Evolutionary conservation across 2,888 invertebrate genomes (phyloP).

Genomic region (Morpho helenor): DNA sequence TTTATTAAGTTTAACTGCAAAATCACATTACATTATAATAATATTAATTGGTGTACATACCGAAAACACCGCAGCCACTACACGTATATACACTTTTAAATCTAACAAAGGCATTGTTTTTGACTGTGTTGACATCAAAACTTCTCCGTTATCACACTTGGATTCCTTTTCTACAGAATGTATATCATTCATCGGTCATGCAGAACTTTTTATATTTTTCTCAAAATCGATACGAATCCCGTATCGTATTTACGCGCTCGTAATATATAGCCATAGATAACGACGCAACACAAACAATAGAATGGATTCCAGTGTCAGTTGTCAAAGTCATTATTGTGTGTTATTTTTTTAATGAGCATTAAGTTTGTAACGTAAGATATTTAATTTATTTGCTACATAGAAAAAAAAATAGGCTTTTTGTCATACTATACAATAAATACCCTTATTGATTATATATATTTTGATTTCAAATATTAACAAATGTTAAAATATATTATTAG

Average conservation of each 20-base stretch:
- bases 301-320: background rate
- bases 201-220: conserved; percentile 14
- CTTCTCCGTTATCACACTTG: conserved; percentile 12
- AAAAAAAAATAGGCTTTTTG: too few species aligned
- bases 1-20: background rate
- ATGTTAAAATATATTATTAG: too few species aligned
- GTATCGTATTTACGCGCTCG: conserved; percentile 43
- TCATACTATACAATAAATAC: too few species aligned
- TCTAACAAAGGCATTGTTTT: conserved; percentile 64
- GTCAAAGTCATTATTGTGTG: background rate
- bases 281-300: conserved; percentile 24
- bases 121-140: conserved; percentile 57
- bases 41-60: conserved; percentile 41
- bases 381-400: too few species aligned
- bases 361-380: too few species aligned
- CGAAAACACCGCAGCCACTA: conserved; percentile 65
- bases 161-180: conserved; percentile 10
- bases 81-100: conserved; percentile 59
- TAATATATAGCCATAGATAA: conserved; percentile 31
- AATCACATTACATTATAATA: background rate
- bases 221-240: conserved; percentile 33
- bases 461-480: too few species aligned
- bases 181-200: conserved; percentile 17
- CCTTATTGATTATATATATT: too few species aligned
- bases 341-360: too few species aligned